A percentile compares a stretch with the other conserved stretches of the same genome.
Evolutionary conservation across 2,797 vertebrate genomes (phyloP).

Genomic region (Margarornis squamiger): DNA sequence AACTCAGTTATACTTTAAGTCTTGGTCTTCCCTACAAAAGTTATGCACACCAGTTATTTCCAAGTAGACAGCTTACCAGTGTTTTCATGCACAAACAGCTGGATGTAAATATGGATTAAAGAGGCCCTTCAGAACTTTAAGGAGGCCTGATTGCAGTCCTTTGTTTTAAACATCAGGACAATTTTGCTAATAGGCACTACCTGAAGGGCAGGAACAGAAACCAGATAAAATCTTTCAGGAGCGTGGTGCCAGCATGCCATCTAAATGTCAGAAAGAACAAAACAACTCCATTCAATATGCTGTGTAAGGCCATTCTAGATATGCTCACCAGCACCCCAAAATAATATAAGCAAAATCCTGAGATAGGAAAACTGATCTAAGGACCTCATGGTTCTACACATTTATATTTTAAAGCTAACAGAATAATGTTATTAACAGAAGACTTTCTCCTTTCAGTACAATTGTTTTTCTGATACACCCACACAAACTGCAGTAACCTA

Average conservation of each 20-base stretch:
- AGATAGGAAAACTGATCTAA: neutral
- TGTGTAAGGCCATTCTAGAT: neutral
- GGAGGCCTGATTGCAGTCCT: neutral
- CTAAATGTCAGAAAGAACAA: neutral
- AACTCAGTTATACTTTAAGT: neutral
- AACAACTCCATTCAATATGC: neutral
- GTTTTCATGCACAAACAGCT: neutral
- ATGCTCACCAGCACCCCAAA: neutral
- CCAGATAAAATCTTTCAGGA: neutral
- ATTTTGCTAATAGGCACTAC: neutral
- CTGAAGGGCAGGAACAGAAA: neutral
- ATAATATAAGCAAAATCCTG: neutral
- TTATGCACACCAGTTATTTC: neutral
- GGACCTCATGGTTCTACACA: neutral
- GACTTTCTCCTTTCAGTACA: neutral
- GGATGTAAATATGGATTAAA: neutral
- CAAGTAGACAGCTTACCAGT: neutral
- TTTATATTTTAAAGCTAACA: neutral
- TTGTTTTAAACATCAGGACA: neutral
- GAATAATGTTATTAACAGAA: neutral
- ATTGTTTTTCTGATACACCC: neutral
- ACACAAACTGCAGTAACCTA: neutral
- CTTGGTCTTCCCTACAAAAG: neutral
- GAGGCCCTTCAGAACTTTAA: neutral
- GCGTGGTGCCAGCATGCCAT: neutral